Evolutionary conservation across 2,113 vertebrate species (phyloP).

Genomic region (Tinamus guttatus): DNA sequence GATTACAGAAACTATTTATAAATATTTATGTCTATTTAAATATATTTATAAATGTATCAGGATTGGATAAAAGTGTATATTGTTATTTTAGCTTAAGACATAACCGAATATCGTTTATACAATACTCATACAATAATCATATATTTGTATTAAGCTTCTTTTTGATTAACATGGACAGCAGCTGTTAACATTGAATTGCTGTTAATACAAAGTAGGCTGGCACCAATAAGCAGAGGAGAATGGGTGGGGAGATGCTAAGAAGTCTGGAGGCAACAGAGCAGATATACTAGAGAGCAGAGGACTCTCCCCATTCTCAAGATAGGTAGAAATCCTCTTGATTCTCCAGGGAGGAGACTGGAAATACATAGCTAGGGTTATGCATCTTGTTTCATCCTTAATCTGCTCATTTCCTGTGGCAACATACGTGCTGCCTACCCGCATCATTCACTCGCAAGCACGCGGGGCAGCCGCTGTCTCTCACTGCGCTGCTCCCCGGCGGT

Average conservation of each 20-base stretch:
- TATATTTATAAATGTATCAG: slow-evolving; percentile 72
- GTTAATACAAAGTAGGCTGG: slow-evolving; percentile 50
- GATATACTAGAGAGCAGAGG: neutral
- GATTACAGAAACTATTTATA: slow-evolving; percentile 75
- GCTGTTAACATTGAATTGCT: slow-evolving; percentile 55
- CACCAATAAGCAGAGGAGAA: neutral
- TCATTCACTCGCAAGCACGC: neutral
- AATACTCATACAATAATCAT: slow-evolving; percentile 53
- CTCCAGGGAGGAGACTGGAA: neutral
- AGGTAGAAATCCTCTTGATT: neutral
- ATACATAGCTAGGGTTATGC: neutral
- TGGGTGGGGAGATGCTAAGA: neutral
- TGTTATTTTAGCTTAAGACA: slow-evolving; percentile 68
- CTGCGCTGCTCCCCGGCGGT: neutral
- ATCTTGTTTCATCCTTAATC: neutral
- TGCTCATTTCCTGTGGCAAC: neutral
- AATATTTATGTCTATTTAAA: slow-evolving; percentile 74
- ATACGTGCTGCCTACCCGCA: neutral
- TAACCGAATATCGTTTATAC: slow-evolving; percentile 24
- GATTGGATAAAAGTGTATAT: slow-evolving; percentile 70
- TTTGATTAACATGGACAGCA: slow-evolving; percentile 49
- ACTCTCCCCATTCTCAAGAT: neutral
- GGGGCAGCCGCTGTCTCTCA: neutral
- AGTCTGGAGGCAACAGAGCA: neutral
- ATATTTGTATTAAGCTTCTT: slow-evolving; percentile 51